Conservation (phyloP, 2,797 vertebrate species). For the Pelobates cultripes region DNA sequence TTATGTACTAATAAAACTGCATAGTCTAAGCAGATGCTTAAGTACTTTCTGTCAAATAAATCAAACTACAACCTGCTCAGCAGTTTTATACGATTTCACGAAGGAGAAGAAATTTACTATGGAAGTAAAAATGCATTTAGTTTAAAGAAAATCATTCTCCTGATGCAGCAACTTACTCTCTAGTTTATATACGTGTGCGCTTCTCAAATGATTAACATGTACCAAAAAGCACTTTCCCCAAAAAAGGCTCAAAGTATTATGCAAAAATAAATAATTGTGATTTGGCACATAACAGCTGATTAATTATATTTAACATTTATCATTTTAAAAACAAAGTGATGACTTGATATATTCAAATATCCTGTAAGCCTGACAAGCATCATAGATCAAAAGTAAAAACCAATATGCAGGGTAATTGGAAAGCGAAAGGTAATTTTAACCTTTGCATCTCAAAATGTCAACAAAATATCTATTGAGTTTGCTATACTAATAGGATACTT, state of each 20-base stretch:
- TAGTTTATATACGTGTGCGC: not conserved
- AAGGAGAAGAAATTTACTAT: slow-evolving; percentile 36
- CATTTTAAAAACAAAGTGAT: slow-evolving; percentile 28
- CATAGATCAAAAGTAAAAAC: slow-evolving; percentile 24
- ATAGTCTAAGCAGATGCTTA: slow-evolving; percentile 48
- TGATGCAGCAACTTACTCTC: not conserved
- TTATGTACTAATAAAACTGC: slow-evolving; percentile 52
- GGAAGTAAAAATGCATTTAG: slow-evolving; percentile 30
- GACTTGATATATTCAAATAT: slow-evolving; percentile 23
- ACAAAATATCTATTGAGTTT: slow-evolving; percentile 4
- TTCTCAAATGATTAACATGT: slow-evolving; percentile 20
- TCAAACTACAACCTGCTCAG: slow-evolving; percentile 45
- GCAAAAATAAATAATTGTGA: slow-evolving; percentile 28
- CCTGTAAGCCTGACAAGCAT: slow-evolving; percentile 37
- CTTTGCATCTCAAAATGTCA: slow-evolving; percentile 19
- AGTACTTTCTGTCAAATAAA: slow-evolving; percentile 52
- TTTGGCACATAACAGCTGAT: slow-evolving; percentile 23
- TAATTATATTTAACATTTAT: slow-evolving; percentile 40
- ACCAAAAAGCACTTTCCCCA: slow-evolving; percentile 6
- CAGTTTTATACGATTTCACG: slow-evolving; percentile 38
- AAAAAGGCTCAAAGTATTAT: not conserved
- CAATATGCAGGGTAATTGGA: slow-evolving; percentile 16
- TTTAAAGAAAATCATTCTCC: slow-evolving; percentile 8
- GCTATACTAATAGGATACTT: slow-evolving; percentile 15
- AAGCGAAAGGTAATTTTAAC: slow-evolving; percentile 28